phyloP scores from a whole-genome alignment of 2,888 invertebrate genomes.

The Drosophila emarginata region DNA sequence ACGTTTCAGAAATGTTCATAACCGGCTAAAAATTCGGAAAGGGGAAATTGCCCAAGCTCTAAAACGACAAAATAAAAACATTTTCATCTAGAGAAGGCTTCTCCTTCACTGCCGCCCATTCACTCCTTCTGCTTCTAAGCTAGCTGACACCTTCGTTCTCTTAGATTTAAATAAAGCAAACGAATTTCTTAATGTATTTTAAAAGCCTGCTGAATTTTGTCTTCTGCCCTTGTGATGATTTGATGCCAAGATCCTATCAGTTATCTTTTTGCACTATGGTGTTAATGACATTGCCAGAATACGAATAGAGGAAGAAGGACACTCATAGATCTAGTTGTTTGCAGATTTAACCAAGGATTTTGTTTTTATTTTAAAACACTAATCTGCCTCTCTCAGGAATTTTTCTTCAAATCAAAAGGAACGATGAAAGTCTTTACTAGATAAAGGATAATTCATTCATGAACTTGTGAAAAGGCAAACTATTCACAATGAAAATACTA shows the following conservation, averaged over 20 bases:
- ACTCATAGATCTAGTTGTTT: too few species aligned
- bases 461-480: too few species aligned
- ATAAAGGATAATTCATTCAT: too few species aligned
- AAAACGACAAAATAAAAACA: constrained; percentile 63
- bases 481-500: too few species aligned
- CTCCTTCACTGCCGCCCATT: too few species aligned
- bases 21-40: constrained; percentile 54
- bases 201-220: background rate
- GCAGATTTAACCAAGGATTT: background rate
- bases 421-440: too few species aligned
- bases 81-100: constrained; percentile 50
- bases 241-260: background rate
- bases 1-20: constrained; percentile 77
- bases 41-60: constrained; percentile 57
- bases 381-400: too few species aligned
- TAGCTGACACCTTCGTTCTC: background rate
- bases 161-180: background rate
- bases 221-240: background rate
- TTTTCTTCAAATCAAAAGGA: too few species aligned
- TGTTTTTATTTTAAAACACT: background rate
- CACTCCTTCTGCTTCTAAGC: background rate
- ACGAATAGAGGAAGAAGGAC: background rate
- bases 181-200: constrained; percentile 5
- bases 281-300: background rate
- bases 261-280: background rate